phyloP scores from a whole-genome alignment of 1,140 invertebrate genomes.

The Heliothis subflexa region DNA sequence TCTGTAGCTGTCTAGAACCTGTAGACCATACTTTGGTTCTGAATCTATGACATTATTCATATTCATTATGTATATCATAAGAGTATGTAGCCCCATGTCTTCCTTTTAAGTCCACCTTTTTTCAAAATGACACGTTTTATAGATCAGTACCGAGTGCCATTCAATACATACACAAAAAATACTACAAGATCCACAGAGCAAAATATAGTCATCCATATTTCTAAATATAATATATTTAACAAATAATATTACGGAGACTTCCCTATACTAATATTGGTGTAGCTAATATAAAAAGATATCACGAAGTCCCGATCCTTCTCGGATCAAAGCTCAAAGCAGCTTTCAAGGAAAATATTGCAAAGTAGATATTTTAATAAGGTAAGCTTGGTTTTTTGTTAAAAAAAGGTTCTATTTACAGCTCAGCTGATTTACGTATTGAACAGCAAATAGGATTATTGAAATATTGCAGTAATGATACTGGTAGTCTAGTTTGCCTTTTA shows the following conservation, averaged over 20 bases:
- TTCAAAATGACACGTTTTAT: too few relatives aligned
- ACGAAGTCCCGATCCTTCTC: conserved; percentile 8
- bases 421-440: not conserved
- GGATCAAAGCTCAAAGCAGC: conserved; percentile 18
- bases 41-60: too few relatives aligned
- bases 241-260: not conserved
- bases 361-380: conserved; percentile 27
- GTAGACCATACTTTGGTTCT: too few relatives aligned
- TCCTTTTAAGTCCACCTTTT: too few relatives aligned
- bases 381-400: conserved; percentile 1
- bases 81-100: too few relatives aligned
- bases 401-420: not conserved
- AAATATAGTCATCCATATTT: not conserved
- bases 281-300: conserved; percentile 1
- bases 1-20: too few relatives aligned
- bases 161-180: too few relatives aligned
- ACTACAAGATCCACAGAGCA: too few relatives aligned
- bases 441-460: not conserved
- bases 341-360: conserved; percentile 19
- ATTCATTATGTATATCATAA: too few relatives aligned
- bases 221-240: not conserved
- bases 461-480: not conserved
- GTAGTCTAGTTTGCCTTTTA: too few relatives aligned
- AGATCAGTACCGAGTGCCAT: too few relatives aligned
- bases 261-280: not conserved